phyloP scores from a whole-genome alignment of 2,888 invertebrate genomes.

The Ennomos fuscantarius region DNA sequence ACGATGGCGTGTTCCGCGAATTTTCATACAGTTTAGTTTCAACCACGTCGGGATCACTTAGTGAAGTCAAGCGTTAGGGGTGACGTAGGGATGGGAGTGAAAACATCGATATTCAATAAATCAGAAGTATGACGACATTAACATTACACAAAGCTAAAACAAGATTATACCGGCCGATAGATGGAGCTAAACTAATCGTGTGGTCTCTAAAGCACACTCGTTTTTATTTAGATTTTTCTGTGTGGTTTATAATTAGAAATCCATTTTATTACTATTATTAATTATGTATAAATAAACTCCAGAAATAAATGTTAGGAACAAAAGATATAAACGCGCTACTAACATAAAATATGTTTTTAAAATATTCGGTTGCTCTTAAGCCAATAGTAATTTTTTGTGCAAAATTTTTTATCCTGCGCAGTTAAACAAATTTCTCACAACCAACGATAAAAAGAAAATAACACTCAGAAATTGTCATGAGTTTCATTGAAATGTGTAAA shows the following conservation, averaged over 20 bases:
- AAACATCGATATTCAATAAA: slow-evolving; percentile 12
- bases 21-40: slow-evolving; percentile 59
- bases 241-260: too few species aligned
- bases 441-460: slow-evolving; percentile 9
- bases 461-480: slow-evolving; percentile 17
- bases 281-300: background rate
- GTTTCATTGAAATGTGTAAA: slow-evolving; percentile 17
- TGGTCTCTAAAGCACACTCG: too few species aligned
- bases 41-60: slow-evolving; percentile 67
- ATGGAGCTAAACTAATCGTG: too few species aligned
- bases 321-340: slow-evolving; percentile 16
- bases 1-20: slow-evolving; percentile 67
- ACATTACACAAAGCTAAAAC: too few species aligned
- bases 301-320: background rate
- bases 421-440: slow-evolving; percentile 13
- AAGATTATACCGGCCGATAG: too few species aligned
- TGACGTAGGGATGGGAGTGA: slow-evolving; percentile 36
- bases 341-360: slow-evolving; percentile 6
- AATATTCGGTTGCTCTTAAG: slow-evolving; percentile 11
- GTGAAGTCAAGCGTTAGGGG: slow-evolving; percentile 61
- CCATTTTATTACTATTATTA: too few species aligned
- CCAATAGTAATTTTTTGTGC: slow-evolving; percentile 12
- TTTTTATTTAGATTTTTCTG: too few species aligned
- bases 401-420: slow-evolving; percentile 14
- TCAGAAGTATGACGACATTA: too few species aligned